Percentiles rank a stretch among this genome's conserved stretches.
Conservation (phyloP, 2,888 invertebrate genomes). For the Protula sp. region DNA sequence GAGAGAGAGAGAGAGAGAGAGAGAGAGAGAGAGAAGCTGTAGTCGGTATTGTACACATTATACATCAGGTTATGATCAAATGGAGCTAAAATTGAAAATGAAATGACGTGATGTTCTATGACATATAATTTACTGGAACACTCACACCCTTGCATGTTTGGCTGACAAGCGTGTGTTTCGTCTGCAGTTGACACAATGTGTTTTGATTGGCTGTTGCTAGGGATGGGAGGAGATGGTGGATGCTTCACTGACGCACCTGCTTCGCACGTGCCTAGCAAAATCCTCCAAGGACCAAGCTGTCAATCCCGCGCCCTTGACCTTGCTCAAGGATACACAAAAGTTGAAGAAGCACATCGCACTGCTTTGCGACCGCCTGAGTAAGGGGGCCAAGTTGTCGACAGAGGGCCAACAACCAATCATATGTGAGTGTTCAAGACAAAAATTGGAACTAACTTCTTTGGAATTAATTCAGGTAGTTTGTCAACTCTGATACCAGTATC, state of each 20-base stretch:
- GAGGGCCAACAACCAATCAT: slow-evolving; percentile 13
- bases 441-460: background rate
- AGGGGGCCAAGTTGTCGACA: slow-evolving; percentile 45
- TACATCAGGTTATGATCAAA: too few relatives aligned
- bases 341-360: slow-evolving; percentile 55
- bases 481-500: too few relatives aligned
- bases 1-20: too few relatives aligned
- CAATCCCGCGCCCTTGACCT: slow-evolving; percentile 43
- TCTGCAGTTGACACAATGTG: too few relatives aligned
- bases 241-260: slow-evolving; percentile 63
- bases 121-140: too few relatives aligned
- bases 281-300: slow-evolving; percentile 58
- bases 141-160: too few relatives aligned
- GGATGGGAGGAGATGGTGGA: slow-evolving; percentile 77
- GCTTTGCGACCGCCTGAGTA: slow-evolving; percentile 52
- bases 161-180: too few relatives aligned
- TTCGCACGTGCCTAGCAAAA: slow-evolving; percentile 62
- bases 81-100: too few relatives aligned
- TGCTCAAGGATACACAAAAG: slow-evolving; percentile 49
- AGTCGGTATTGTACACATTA: too few relatives aligned
- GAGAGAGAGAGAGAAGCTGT: too few relatives aligned
- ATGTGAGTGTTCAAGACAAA: slow-evolving; percentile 1
- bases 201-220: too few relatives aligned
- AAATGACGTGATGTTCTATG: too few relatives aligned
- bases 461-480: background rate